Evolutionary conservation across 2,888 invertebrate genomes (phyloP), one percentile per base, ranked within the genome.

Genomic region (Melieria picta): DNA sequence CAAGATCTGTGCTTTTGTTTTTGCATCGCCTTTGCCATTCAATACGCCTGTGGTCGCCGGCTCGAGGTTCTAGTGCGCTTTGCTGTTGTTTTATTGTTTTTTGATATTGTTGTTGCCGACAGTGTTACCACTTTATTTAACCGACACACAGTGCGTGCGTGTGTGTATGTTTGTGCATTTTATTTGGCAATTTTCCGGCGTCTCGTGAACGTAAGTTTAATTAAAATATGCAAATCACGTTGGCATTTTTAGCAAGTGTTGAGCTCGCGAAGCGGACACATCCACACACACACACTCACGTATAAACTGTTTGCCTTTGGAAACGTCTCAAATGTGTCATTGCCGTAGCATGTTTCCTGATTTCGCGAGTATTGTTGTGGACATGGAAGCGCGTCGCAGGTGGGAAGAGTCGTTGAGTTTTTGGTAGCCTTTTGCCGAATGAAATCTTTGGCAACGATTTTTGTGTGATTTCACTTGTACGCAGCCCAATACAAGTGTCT

Each of bases 221-320:
- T 85, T 85, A 85, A 85, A 85, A 85, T 85, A 85, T 85, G 85
- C 85, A 85, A 85, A 85, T 85, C 84, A 84, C 81, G 81, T 79
- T 84, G 85, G 85, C 84, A 84, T 84, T 83, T 84, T 85, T 84
- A 85, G 85, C 85, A 85, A 85, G 85, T 85, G 75, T 73, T 74
- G 72, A 68, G 71, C 67, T 70, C 72, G 30, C 45, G 63, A 76
- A 69, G 64, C 60, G 46, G 66, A 72, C 52, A 52, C 65, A n/a
- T 5, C 3, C 45, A 65, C 73, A 72, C 68, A 60, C 73, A 71
- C 60, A n/a, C 30, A 30, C 3, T 30, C 30, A 30, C 30, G 30
- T 30, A 30, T 30, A 30, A 30, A 30, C 30, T 30, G 50, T 52
- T 43, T 72, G 47, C 71, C 71, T 56, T 69, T 75, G 73, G 67